These are phyloP conservation scores for Synergus itoensis DNA, from an alignment of 2,888 invertebrate genomes.

Conservation along the genomic window DNA sequence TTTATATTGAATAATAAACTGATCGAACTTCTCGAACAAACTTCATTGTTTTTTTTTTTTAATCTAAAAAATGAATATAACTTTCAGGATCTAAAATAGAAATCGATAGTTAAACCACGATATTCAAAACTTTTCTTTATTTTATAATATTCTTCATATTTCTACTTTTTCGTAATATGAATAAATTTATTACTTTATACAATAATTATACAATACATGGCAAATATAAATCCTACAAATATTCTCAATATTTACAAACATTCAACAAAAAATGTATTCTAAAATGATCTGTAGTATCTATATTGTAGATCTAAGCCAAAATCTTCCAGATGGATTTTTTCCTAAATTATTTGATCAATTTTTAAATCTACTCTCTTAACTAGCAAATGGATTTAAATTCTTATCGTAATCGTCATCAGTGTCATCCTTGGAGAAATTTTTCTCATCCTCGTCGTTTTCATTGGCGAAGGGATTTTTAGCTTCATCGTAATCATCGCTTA, in stretches of 20 bases:
- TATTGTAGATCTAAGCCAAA: no score
- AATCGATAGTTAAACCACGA: no score
- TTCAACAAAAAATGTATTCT: conserved; percentile 33
- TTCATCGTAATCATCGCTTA: conserved; percentile 80
- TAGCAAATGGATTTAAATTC: conserved; percentile 86
- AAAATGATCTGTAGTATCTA: no score
- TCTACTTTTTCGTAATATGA: not conserved
- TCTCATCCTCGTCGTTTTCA: conserved; percentile 79
- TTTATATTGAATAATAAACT: not conserved
- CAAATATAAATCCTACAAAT: conserved; percentile 37
- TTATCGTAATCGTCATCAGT: conserved; percentile 88
- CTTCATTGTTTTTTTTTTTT: not conserved
- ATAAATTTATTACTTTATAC: conserved; percentile 33
- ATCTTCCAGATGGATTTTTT: not conserved
- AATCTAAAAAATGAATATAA: no score
- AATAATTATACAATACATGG: conserved; percentile 43
- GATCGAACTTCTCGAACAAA: not conserved
- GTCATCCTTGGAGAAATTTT: conserved; percentile 79
- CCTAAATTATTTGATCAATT: not conserved
- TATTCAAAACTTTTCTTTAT: no score
- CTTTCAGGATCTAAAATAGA: no score
- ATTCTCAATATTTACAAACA: conserved; percentile 48
- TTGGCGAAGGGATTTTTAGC: conserved; percentile 83
- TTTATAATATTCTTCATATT: not conserved
- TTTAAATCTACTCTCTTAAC: conserved; percentile 48